These are phyloP conservation scores for Odiellus spinosus DNA, from an alignment of 2,888 invertebrate genomes.

Conservation along the genomic window DNA sequence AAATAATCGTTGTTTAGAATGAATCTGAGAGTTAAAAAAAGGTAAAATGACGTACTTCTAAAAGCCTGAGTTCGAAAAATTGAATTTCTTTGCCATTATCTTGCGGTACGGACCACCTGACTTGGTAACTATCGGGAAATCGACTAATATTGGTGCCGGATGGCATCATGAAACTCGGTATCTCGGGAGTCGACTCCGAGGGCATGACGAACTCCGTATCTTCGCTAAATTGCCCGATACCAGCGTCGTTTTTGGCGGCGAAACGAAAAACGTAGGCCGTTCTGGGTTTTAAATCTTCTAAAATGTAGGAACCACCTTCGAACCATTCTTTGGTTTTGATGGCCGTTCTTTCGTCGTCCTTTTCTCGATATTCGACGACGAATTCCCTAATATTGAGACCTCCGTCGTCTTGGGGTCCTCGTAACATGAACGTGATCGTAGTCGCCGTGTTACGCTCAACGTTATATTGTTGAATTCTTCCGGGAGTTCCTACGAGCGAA, in stretches of 20 bases:
- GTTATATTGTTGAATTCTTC: slow-evolving; percentile 45
- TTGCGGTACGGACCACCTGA: slow-evolving; percentile 67
- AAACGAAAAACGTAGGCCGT: slow-evolving; percentile 65
- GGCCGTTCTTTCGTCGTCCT: slow-evolving; percentile 48
- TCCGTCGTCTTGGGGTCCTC: slow-evolving; percentile 53
- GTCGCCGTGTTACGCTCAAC: slow-evolving; percentile 50
- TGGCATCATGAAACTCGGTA: slow-evolving; percentile 42
- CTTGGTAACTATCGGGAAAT: slow-evolving; percentile 37
- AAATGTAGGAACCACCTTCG: slow-evolving; percentile 40
- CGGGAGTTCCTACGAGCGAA: slow-evolving; percentile 40
- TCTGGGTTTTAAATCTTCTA: slow-evolving; percentile 61
- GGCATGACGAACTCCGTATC: slow-evolving; percentile 52
- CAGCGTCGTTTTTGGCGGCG: slow-evolving; percentile 68
- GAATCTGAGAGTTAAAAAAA: too few relatives aligned
- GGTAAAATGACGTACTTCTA: slow-evolving; percentile 45
- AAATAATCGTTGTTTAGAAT: too few relatives aligned
- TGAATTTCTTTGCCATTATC: slow-evolving; percentile 82
- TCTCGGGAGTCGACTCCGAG: slow-evolving; percentile 55
- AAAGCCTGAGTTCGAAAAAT: slow-evolving; percentile 60
- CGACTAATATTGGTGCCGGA: slow-evolving; percentile 14
- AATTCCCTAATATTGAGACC: slow-evolving; percentile 59
- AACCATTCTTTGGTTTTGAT: slow-evolving; percentile 61
- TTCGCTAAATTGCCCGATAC: slow-evolving; percentile 55
- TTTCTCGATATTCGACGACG: slow-evolving; percentile 57
- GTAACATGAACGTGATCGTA: slow-evolving; percentile 60